Evolutionary conservation across 1,140 invertebrate species (phyloP).

Genomic region (Microplitis demolitor): DNA sequence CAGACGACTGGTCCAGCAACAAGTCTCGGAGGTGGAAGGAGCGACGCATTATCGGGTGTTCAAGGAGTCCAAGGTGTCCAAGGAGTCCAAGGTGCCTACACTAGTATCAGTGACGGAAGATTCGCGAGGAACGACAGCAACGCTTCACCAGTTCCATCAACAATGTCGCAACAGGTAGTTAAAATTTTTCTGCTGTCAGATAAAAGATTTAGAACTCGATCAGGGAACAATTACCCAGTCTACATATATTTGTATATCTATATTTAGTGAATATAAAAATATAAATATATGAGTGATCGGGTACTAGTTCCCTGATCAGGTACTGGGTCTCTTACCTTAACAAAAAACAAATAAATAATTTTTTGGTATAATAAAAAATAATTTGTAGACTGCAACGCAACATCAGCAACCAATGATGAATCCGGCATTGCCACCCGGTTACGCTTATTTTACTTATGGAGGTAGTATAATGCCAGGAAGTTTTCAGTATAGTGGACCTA

Average conservation of each 20-base stretch:
- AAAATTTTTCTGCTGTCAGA: not conserved
- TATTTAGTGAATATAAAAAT: too few species aligned
- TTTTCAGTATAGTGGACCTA: conserved; percentile 76
- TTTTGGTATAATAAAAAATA: not conserved
- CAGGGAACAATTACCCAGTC: too few species aligned
- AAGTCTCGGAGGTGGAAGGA: conserved; percentile 65
- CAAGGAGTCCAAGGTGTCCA: conserved; percentile 59
- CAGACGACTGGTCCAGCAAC: conserved; percentile 61
- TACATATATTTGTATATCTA: too few species aligned
- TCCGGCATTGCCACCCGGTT: conserved; percentile 66
- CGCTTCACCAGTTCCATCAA: conserved; percentile 78
- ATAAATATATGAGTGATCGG: too few species aligned
- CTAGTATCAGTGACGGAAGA: conserved; percentile 74
- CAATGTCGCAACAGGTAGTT: conserved; percentile 71
- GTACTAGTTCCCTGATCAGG: too few species aligned
- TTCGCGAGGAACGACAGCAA: conserved; percentile 82
- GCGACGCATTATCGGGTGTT: conserved; percentile 71
- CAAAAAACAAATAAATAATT: conserved; percentile 7
- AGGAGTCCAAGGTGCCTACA: conserved; percentile 68
- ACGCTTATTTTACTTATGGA: conserved; percentile 72
- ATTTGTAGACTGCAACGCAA: conserved; percentile 62
- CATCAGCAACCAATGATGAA: conserved; percentile 69
- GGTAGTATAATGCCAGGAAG: conserved; percentile 72
- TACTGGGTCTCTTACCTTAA: not conserved
- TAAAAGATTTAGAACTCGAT: too few species aligned